Evolutionary conservation across 2,113 vertebrate species (phyloP), one percentile per base, ranked within the genome.

Genomic region (Cyanistes caeruleus): DNA sequence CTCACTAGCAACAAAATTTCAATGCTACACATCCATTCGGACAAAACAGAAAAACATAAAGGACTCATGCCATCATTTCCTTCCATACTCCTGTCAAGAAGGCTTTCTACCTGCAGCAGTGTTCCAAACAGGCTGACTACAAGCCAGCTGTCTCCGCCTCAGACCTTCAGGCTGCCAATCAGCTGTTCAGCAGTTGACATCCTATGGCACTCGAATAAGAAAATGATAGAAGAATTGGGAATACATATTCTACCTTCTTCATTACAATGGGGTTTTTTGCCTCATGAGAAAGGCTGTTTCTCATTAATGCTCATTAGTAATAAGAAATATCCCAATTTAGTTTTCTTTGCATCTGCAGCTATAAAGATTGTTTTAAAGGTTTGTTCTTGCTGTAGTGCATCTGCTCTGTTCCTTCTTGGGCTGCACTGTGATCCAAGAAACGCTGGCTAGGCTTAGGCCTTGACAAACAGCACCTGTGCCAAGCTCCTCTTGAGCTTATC

Each of bases 381-480:
- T 83, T 43, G 25, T 60, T 70, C 67, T n/a, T 59, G 46, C 59
- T 46, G 17, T 44, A 52, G 33, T 60, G 19, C 23, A 60, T 52
- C 63, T 51, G 22, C 53, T 31, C 11, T 2, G 3, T 25, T 68
- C 39, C 37, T 77, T 68, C 63, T 60, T 11, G 39, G 73, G 63
- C 46, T 3, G 0, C 46, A 18, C 11, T 23, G 17, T 27, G 33
- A 68, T 27, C 63, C 64, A 43, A 59, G 53, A 77, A 68, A 37
- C 2, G 2, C 37, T 44, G 44, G 19, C n/a, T 52, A 33, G 46
- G 46, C 33, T 44, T 35, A 0, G 2, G 39, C 63, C 27, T 17
- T 33, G 33, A 68, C 48, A 44, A 68, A 77, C 46, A 69, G 63
- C 53, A 60, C 46, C 46, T 33, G 27, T 0, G 0, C 27, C 48